Conservation (phyloP, 2,888 invertebrate species). For the Chirona hameri region DNA sequence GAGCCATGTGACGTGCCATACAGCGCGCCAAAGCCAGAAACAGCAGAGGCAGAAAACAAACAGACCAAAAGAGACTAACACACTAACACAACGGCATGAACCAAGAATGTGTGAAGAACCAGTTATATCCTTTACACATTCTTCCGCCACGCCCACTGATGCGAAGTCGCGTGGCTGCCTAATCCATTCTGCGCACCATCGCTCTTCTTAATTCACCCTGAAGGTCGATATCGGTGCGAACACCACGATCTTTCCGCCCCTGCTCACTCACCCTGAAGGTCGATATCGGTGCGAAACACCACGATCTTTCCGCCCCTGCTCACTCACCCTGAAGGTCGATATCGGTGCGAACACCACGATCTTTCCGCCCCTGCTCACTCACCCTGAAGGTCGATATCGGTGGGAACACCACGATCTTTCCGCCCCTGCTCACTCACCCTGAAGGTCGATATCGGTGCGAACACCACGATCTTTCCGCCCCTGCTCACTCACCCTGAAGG, state of each 20-base stretch:
- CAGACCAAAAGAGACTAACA: too few relatives aligned
- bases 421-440: constrained; percentile 59
- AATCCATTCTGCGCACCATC: too few relatives aligned
- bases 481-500: constrained; percentile 50
- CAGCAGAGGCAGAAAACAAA: too few relatives aligned
- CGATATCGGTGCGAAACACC: constrained; percentile 87
- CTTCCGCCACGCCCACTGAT: too few relatives aligned
- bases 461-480: constrained; percentile 80
- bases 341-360: constrained; percentile 83
- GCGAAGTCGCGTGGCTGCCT: too few relatives aligned
- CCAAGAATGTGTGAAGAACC: too few relatives aligned
- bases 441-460: constrained; percentile 88
- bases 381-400: constrained; percentile 88
- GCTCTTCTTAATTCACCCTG: constrained; percentile 57
- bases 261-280: constrained; percentile 65
- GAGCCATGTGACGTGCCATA: too few relatives aligned
- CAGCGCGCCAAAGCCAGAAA: too few relatives aligned
- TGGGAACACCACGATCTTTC: constrained; percentile 83
- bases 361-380: constrained; percentile 67
- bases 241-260: constrained; percentile 76
- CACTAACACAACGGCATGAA: too few relatives aligned
- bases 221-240: constrained; percentile 89
- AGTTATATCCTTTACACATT: too few relatives aligned
- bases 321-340: constrained; percentile 78
- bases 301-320: constrained; percentile 68